Evolutionary conservation across 2,888 invertebrate genomes (phyloP), one percentile per base, ranked within the genome.

Genomic region (Kryphioiulus occultus): DNA sequence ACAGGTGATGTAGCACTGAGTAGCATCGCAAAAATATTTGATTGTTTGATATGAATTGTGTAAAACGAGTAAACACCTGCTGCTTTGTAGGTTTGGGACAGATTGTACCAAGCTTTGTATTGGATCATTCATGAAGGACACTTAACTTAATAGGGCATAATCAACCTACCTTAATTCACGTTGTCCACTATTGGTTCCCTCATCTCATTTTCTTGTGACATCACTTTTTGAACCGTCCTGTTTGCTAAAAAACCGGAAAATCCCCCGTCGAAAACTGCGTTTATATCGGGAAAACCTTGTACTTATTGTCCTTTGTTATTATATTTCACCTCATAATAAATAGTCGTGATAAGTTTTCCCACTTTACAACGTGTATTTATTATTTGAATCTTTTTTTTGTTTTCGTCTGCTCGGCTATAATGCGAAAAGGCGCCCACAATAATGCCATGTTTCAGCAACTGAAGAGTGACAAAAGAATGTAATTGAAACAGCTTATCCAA

Each of bases 341-440:
- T 59, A 59, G 59, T 59, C 59, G 59, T 59, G 59, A 59, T 59
- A 59, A 59, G 59, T 59, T 59, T 59, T 59, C 59, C 59, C 59
- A 59, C 59, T 59, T 59, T 59, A 10, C 59, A 59, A 59, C 59
- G 59, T 59, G 17, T 59, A 59, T 59, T 59, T 59, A 59, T 59
- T 59, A 59, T 12, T 22, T 22, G n/a, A 22, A 59, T 59, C 15
- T 47, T 47, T 47, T 59, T n/a, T n/a, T n/a, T n/a, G n/a, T 59
- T 5, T 59, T 59, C 59, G 22, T 59, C 59, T 22, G 59, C 59
- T 59, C 22, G 22, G 22, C 59, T 22, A 12, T n/a, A 39, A 39
- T 59, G 59, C 22, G 10, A 59, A 39, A 59, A 59, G 59, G 53
- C 53, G 59, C 59, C 22, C n/a, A 59, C 59, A 59, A 59, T 59